Percentiles rank a stretch among this genome's conserved stretches.
Evolutionary conservation across 2,113 vertebrate genomes (phyloP).

Genomic region (Tragelaphus scriptus): DNA sequence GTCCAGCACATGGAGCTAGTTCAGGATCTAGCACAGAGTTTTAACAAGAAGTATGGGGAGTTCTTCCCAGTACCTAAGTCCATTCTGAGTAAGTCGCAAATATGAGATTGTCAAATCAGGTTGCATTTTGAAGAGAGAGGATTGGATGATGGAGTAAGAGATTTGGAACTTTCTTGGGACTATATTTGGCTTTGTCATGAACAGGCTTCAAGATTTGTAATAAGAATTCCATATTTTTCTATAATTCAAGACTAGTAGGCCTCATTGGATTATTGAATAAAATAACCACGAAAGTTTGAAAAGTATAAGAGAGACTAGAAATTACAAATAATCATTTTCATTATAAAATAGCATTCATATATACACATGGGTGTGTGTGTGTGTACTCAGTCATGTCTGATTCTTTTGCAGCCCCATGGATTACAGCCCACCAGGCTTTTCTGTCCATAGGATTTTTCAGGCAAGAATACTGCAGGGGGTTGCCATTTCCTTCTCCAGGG

Average conservation of each 20-base stretch:
- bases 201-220: background rate
- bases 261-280: background rate
- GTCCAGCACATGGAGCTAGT: constrained; percentile 94
- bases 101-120: background rate
- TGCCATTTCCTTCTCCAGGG: background rate
- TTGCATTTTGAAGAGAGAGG: background rate
- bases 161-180: background rate
- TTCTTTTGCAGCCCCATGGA: background rate
- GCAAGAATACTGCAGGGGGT: background rate
- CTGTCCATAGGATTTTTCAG: background rate
- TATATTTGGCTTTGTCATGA: background rate
- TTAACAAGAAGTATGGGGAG: constrained; percentile 91
- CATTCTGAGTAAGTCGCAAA: constrained; percentile 84
- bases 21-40: constrained; percentile 90
- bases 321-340: background rate
- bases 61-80: constrained; percentile 90
- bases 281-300: background rate
- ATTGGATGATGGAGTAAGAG: background rate
- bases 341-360: background rate
- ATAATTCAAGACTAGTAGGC: background rate
- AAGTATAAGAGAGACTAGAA: background rate
- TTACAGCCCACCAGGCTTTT: background rate
- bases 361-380: background rate
- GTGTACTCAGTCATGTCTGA: background rate
- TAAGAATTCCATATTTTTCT: background rate